Percentiles rank a stretch among this genome's conserved stretches.
Evolutionary conservation across 2,113 vertebrate species (phyloP).

Genomic region (Phylloscopus trochiloides): DNA sequence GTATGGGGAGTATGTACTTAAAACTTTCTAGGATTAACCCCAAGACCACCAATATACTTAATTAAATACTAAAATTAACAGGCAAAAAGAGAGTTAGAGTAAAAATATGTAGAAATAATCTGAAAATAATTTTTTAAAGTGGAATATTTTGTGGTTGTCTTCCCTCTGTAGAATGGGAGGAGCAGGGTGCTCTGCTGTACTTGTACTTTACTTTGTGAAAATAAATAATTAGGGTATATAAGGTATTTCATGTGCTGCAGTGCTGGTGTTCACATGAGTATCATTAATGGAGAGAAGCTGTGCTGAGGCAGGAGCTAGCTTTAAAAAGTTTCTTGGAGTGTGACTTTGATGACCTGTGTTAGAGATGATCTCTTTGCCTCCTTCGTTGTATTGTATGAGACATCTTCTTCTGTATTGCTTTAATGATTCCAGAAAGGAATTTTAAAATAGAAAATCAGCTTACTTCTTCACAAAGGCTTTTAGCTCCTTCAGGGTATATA

Average conservation of each 20-base stretch:
- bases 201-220: neutral
- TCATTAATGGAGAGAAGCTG: neutral
- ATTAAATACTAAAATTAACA: neutral
- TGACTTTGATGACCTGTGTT: constrained; percentile 21
- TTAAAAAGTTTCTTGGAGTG: neutral
- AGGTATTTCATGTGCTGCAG: neutral
- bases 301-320: neutral
- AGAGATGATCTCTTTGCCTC: constrained; percentile 13
- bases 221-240: neutral
- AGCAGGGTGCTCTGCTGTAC: neutral
- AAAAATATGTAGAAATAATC: neutral
- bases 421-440: constrained; percentile 54
- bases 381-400: neutral
- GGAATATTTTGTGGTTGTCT: neutral
- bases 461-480: constrained; percentile 56
- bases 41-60: neutral
- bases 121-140: neutral
- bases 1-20: neutral
- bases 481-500: constrained; percentile 59
- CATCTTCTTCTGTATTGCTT: constrained; percentile 12
- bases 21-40: neutral
- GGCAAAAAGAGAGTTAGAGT: neutral
- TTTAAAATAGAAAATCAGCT: constrained; percentile 63
- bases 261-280: neutral
- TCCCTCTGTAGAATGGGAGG: neutral